Conservation (phyloP, 2,113 vertebrate species). For the Enhydra lutris region DNA sequence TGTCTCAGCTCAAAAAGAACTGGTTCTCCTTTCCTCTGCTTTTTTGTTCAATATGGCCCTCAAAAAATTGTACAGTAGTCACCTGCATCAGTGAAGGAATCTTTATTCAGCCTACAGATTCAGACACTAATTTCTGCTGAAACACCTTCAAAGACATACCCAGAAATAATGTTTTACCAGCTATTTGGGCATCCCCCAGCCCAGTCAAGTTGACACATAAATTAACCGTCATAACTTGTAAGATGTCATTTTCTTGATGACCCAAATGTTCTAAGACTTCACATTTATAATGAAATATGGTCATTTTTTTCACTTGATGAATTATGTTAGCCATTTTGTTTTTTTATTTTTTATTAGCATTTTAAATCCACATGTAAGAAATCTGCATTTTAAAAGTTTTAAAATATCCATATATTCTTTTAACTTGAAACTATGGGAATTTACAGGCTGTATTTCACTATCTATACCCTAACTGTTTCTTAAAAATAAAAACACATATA, state of each 20-base stretch:
- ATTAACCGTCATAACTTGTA: not conserved
- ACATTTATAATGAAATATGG: not conserved
- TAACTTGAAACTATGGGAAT: not conserved
- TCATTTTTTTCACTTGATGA: not conserved
- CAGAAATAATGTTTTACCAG: not conserved
- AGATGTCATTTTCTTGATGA: not conserved
- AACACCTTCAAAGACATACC: not conserved
- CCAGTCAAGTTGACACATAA: not conserved
- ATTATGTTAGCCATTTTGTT: not conserved
- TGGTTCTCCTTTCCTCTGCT: not conserved
- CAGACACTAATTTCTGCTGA: not conserved
- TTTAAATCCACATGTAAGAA: not conserved
- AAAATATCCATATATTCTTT: not conserved
- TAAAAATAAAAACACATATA: not conserved
- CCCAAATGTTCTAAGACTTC: not conserved
- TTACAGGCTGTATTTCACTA: not conserved
- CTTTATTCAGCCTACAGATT: not conserved
- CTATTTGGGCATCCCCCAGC: not conserved
- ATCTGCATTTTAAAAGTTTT: not conserved
- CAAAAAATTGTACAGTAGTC: not conserved
- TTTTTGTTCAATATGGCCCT: not conserved
- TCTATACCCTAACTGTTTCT: not conserved
- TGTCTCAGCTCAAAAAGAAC: not conserved
- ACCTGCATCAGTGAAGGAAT: not conserved
- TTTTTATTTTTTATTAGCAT: not conserved